Conservation (phyloP, 2,888 invertebrate genomes). For the Aphidius colemani region DNA sequence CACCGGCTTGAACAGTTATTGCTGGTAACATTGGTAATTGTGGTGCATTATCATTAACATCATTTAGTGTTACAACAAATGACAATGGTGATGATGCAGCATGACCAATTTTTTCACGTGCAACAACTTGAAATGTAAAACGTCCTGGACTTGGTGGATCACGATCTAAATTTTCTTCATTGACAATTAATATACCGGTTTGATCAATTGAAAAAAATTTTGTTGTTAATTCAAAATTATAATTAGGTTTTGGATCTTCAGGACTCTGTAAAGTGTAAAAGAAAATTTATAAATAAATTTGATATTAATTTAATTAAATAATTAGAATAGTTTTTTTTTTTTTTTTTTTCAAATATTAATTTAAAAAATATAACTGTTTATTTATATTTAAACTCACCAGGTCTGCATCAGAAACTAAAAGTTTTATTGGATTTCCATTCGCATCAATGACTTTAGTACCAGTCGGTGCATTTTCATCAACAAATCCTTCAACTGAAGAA, state of each 20-base stretch:
- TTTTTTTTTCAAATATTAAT: not conserved
- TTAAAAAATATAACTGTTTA: not conserved
- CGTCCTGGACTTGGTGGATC: conserved; percentile 85
- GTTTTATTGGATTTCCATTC: conserved; percentile 69
- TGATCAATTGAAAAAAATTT: conserved; percentile 79
- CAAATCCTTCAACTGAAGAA: conserved; percentile 75
- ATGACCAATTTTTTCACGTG: conserved; percentile 76
- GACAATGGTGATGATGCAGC: conserved; percentile 85
- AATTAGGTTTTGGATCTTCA: conserved; percentile 78
- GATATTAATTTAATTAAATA: no score
- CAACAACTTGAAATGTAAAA: conserved; percentile 87
- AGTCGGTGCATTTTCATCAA: conserved; percentile 83
- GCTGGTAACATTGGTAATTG: conserved; percentile 79
- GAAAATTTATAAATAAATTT: no score
- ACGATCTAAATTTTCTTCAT: conserved; percentile 81
- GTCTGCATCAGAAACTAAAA: conserved; percentile 84
- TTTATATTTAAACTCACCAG: conserved; percentile 66
- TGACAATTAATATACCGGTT: conserved; percentile 76
- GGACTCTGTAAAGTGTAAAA: conserved; percentile 68
- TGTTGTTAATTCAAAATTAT: conserved; percentile 83
- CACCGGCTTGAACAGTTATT: conserved; percentile 77
- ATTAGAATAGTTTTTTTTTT: conserved; percentile 4
- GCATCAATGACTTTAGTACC: conserved; percentile 80
- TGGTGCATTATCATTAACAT: conserved; percentile 88
- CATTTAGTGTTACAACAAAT: conserved; percentile 75